These are phyloP conservation scores for Calliphora vomitoria DNA, from an alignment of 2,888 invertebrate genomes.

Conservation along the genomic window DNA sequence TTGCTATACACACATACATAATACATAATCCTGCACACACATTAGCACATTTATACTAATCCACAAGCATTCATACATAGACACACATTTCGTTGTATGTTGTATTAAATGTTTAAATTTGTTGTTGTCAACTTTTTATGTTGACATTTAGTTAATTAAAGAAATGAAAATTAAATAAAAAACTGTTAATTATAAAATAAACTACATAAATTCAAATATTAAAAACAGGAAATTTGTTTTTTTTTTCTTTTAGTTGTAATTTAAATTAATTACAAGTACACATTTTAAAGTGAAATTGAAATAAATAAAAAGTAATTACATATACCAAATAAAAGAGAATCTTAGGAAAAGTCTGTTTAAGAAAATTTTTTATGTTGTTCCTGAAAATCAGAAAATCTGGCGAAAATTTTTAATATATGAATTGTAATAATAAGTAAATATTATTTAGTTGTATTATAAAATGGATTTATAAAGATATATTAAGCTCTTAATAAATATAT, in stretches of 20 bases:
- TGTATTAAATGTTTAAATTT: conserved; percentile 67
- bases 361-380: too few relatives aligned
- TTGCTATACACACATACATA: neutral
- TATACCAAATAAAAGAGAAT: neutral
- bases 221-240: conserved; percentile 6
- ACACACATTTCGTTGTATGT: conserved; percentile 49
- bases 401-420: too few relatives aligned
- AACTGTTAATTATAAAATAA: conserved; percentile 55
- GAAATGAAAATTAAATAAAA: conserved; percentile 63
- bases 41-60: too few relatives aligned
- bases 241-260: neutral
- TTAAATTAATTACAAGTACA: neutral
- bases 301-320: neutral
- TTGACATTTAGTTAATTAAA: conserved; percentile 74
- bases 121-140: conserved; percentile 71
- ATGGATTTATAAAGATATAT: too few relatives aligned
- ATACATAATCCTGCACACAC: neutral
- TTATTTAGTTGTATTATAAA: too few relatives aligned
- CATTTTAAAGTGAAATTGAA: neutral
- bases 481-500: too few relatives aligned
- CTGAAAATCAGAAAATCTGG: too few relatives aligned
- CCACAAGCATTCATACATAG: neutral
- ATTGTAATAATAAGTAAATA: too few relatives aligned
- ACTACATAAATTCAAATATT: conserved; percentile 28
- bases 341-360: too few relatives aligned